phyloP scores from a whole-genome alignment of 2,888 invertebrate species.

The Cantharis rustica region DNA sequence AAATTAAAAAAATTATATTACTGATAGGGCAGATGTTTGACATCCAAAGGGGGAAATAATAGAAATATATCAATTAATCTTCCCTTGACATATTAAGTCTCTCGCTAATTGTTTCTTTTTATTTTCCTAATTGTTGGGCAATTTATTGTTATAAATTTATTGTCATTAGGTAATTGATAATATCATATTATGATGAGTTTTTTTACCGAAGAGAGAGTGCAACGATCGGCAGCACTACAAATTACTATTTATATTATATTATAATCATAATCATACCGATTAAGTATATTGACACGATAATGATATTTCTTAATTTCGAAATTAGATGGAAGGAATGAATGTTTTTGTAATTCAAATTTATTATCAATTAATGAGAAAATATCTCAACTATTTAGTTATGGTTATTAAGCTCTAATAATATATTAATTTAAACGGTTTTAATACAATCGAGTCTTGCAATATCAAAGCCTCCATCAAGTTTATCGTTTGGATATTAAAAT shows the following conservation, averaged over 20 bases:
- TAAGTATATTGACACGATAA: neutral
- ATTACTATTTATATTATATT: neutral
- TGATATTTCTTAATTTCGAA: neutral
- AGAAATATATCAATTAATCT: neutral
- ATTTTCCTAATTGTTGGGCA: neutral
- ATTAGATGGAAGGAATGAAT: neutral
- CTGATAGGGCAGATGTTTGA: neutral
- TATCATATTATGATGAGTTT: neutral
- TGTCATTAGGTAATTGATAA: neutral
- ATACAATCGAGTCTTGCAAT: neutral
- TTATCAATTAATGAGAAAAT: neutral
- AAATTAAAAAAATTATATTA: neutral
- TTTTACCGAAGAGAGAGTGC: neutral
- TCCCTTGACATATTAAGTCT: neutral
- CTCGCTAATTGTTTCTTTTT: neutral
- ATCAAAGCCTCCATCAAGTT: neutral
- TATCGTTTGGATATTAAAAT: neutral
- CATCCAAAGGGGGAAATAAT: conserved; percentile 1
- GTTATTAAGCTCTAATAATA: neutral
- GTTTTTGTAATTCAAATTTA: neutral
- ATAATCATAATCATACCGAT: neutral
- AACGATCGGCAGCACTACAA: neutral
- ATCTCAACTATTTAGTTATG: neutral
- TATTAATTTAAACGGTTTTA: neutral
- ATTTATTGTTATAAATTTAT: neutral